phyloP scores from a whole-genome alignment of 2,888 invertebrate species.

The Gerris lacustris region DNA sequence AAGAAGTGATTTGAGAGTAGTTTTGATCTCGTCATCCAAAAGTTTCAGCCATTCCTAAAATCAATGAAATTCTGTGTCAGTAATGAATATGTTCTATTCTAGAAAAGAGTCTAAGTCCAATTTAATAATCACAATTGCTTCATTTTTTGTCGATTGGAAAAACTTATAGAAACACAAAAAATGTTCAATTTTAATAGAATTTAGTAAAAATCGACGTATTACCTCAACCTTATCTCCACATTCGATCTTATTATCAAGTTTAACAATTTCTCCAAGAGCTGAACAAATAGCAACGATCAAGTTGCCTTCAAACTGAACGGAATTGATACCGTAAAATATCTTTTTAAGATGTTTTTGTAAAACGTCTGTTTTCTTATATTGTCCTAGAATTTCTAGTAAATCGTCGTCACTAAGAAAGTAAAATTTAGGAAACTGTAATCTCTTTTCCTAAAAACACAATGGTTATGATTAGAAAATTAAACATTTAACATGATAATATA shows the following conservation, averaged over 20 bases:
- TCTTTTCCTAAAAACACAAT: slow-evolving; percentile 59
- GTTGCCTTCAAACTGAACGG: slow-evolving; percentile 55
- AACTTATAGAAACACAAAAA: too few species aligned
- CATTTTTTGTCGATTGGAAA: too few species aligned
- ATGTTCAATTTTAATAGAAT: too few species aligned
- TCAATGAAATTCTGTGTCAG: too few species aligned
- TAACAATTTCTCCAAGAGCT: slow-evolving; percentile 59
- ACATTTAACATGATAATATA: not conserved
- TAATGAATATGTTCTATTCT: too few species aligned
- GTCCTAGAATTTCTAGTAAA: slow-evolving; percentile 85
- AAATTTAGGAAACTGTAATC: slow-evolving; percentile 84
- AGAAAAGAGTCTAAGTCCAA: too few species aligned
- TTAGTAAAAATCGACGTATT: slow-evolving; percentile 17
- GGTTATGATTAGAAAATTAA: too few species aligned
- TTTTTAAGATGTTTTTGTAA: slow-evolving; percentile 93
- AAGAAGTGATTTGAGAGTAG: slow-evolving; percentile 57
- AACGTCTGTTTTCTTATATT: slow-evolving; percentile 74
- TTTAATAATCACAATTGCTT: too few species aligned
- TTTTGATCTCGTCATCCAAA: slow-evolving; percentile 71
- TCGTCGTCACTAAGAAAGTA: slow-evolving; percentile 98
- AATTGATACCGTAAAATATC: slow-evolving; percentile 80
- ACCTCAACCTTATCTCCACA: slow-evolving; percentile 70
- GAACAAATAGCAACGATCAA: slow-evolving; percentile 60
- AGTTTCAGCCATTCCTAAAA: slow-evolving; percentile 60
- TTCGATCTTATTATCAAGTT: slow-evolving; percentile 52